These are phyloP conservation scores for Eulithis testata DNA, from an alignment of 2,888 invertebrate species.

Conservation along the genomic window DNA sequence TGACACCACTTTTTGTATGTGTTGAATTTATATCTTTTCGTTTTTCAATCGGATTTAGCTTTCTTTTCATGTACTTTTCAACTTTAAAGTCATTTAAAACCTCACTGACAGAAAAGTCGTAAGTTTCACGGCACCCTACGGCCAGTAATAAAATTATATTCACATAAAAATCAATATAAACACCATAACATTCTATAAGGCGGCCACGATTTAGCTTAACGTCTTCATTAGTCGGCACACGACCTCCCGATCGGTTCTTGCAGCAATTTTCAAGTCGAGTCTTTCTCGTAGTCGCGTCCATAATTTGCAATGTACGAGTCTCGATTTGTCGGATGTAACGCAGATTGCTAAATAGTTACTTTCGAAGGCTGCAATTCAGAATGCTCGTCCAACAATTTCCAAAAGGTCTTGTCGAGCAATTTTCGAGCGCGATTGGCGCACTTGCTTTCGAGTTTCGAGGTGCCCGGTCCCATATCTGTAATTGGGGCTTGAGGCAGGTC, in stretches of 20 bases:
- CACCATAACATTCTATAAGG: constrained; percentile 69
- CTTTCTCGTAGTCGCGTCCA: constrained; percentile 60
- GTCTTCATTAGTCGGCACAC: constrained; percentile 79
- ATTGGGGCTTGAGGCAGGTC: constrained; percentile 76
- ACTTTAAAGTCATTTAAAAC: constrained; percentile 20
- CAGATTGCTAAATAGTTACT: constrained; percentile 28
- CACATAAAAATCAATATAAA: constrained; percentile 80
- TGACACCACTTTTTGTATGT: constrained; percentile 73
- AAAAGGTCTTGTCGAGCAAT: constrained; percentile 71
- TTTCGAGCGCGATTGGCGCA: constrained; percentile 71
- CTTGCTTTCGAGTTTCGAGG: constrained; percentile 54
- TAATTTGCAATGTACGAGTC: constrained; percentile 75
- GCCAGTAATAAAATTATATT: constrained; percentile 70
- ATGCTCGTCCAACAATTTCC: constrained; percentile 71
- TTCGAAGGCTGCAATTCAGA: constrained; percentile 63
- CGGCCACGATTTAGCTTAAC: constrained; percentile 74
- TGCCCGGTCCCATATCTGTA: constrained; percentile 58
- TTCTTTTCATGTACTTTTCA: constrained; percentile 11
- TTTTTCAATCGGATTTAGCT: constrained; percentile 47
- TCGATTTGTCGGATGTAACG: constrained; percentile 66
- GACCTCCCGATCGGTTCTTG: constrained; percentile 69
- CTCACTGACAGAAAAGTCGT: constrained; percentile 29
- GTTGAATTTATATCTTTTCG: constrained; percentile 66
- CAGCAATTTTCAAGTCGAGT: constrained; percentile 73
- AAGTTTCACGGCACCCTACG: constrained; percentile 51